These are phyloP conservation scores for Pantherophis vulpinus DNA, from an alignment of 2,797 vertebrate genomes.

Conservation along the genomic window DNA sequence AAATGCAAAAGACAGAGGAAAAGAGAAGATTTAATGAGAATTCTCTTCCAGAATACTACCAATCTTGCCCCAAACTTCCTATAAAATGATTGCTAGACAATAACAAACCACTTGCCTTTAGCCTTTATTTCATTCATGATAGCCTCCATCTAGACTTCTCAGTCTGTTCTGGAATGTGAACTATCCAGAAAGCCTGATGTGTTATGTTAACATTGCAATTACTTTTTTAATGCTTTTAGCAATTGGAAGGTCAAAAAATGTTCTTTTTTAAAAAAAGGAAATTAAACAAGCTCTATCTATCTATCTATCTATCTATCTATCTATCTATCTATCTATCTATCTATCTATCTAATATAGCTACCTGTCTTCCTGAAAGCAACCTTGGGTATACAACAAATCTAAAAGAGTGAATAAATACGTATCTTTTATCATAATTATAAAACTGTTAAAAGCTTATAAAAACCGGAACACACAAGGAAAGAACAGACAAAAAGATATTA, in stretches of 20 bases:
- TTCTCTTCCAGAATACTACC: neutral
- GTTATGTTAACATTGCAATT: neutral
- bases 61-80: neutral
- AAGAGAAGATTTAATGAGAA: neutral
- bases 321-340: too few relatives aligned
- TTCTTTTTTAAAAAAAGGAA: neutral
- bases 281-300: neutral
- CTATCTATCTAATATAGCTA: neutral
- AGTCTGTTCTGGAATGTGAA: neutral
- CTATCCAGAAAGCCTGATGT: neutral
- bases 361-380: too few relatives aligned
- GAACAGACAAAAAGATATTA: too few relatives aligned
- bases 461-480: too few relatives aligned
- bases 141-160: neutral
- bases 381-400: too few relatives aligned
- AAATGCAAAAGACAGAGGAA: neutral
- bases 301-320: too few relatives aligned
- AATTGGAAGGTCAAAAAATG: neutral
- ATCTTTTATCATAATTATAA: too few relatives aligned
- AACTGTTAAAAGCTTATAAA: too few relatives aligned
- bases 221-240: neutral
- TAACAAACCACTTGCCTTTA: neutral
- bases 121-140: neutral
- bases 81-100: neutral
- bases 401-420: too few relatives aligned